Evolutionary conservation across 2,888 invertebrate genomes (phyloP).

Genomic region (Apotomis turbidana): DNA sequence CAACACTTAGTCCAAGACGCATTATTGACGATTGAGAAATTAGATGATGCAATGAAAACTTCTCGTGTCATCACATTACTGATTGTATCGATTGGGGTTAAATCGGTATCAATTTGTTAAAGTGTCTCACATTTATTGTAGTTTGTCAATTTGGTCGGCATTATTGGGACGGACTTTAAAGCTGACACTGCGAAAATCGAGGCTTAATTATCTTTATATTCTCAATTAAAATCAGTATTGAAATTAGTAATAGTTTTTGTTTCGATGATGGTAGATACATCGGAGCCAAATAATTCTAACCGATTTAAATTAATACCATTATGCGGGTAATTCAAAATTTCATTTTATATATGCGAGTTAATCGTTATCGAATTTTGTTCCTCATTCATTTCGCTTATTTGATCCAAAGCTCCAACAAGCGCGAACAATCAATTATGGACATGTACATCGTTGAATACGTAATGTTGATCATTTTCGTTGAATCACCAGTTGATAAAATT

Average conservation of each 20-base stretch:
- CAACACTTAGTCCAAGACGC: background rate
- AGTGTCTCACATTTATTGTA: slow-evolving; percentile 42
- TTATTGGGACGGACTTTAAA: slow-evolving; percentile 4
- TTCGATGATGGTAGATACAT: slow-evolving; percentile 7
- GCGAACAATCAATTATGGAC: too few relatives aligned
- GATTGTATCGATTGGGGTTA: slow-evolving; percentile 63
- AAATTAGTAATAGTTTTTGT: background rate
- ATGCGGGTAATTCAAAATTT: slow-evolving; percentile 19
- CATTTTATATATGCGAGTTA: background rate
- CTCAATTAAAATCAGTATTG: background rate
- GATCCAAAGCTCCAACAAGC: background rate
- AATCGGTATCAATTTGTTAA: slow-evolving; percentile 55
- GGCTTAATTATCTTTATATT: background rate
- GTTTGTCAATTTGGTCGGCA: slow-evolving; percentile 14
- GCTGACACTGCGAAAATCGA: background rate
- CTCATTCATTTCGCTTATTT: background rate
- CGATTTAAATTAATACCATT: slow-evolving; percentile 28
- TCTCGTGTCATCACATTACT: slow-evolving; percentile 64
- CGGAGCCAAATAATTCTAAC: background rate
- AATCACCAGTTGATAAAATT: too few relatives aligned
- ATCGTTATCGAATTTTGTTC: too few relatives aligned
- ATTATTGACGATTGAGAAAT: slow-evolving; percentile 24
- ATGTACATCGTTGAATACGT: too few relatives aligned
- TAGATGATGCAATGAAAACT: slow-evolving; percentile 73
- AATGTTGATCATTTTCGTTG: too few relatives aligned